phyloP scores from a whole-genome alignment of 2,113 vertebrate genomes.

The Sturnira hondurensis region DNA sequence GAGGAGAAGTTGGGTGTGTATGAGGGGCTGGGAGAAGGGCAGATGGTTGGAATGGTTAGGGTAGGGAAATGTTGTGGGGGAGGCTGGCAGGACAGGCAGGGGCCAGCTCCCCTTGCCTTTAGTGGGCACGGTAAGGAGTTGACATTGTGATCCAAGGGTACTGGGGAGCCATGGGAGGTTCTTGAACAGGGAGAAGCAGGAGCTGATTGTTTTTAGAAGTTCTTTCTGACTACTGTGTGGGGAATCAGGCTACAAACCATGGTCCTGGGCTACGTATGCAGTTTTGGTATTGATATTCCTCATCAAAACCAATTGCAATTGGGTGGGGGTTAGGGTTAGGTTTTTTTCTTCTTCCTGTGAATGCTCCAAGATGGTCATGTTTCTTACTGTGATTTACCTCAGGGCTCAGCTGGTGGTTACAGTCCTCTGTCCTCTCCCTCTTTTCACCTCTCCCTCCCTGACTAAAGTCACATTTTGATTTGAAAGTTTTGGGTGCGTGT shows the following conservation, averaged over 20 bases:
- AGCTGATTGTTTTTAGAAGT: neutral
- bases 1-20: neutral
- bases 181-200: neutral
- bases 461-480: neutral
- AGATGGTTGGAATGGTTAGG: no score
- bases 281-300: neutral
- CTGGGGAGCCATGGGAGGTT: neutral
- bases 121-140: neutral
- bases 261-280: fast-evolving
- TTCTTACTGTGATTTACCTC: neutral
- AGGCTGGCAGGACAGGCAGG: no score
- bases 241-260: fast-evolving
- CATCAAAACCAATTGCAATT: neutral
- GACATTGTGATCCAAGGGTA: neutral
- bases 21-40: neutral
- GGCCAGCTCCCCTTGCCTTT: neutral
- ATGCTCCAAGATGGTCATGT: neutral
- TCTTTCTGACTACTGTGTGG: neutral
- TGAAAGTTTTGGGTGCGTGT: conserved; percentile 5
- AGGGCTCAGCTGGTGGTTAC: neutral
- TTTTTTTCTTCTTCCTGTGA: neutral
- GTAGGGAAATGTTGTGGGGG: fast-evolving
- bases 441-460: neutral
- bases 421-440: neutral
- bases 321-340: no score